Evolutionary conservation across 2,113 vertebrate genomes (phyloP), one percentile per base, ranked within the genome.

Genomic region (Alosa alosa): DNA sequence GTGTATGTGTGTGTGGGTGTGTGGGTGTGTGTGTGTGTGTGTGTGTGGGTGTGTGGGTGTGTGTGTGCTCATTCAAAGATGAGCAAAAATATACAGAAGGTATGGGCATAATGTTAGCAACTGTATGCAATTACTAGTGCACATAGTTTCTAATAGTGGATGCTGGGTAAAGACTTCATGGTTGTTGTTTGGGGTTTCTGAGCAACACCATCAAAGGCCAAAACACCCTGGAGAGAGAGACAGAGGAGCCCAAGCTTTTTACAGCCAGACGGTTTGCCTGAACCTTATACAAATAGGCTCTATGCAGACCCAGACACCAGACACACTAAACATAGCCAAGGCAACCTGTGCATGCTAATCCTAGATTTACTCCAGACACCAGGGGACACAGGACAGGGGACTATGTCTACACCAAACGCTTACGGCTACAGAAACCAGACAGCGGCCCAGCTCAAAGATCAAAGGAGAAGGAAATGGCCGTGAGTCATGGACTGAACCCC

Each of bases 361-460:
- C 81, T 11, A 52, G 81, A 87, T 81, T 36, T 84, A 44, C 64
- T 17, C 18, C 3, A 15, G 44, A 85, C 90, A 84, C 20, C 18
- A 36, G 11, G 50, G 81, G n/a, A 84, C 84, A 82, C 81, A 83
- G 8, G 44, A 49, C 41, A 81, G 81, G 44, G 85, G 85, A 86
- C 46, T n/a, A 81, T 52, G 18, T 64, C 52, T 84, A 87, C 50
- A 57, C 52, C n/a, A 85, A 22, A 72, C 72, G 52, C 81, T 41
- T 85, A 84, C 84, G 68, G 81, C 81, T 88, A 57, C 60, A 91
- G 86, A 81, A 52, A 57, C 82, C 89, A 89, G 89, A 68, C 92
- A 93, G 90, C 91, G 86, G 89, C 86, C 89, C 90, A 90, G 93
- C 89, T 94, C 90, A 94, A 90, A 85, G 86, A 90, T 91, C 86